A percentile compares a stretch with the other conserved stretches of the same genome.
Conservation (phyloP, 1,140 invertebrate genomes). For the Eciton burchellii region DNA sequence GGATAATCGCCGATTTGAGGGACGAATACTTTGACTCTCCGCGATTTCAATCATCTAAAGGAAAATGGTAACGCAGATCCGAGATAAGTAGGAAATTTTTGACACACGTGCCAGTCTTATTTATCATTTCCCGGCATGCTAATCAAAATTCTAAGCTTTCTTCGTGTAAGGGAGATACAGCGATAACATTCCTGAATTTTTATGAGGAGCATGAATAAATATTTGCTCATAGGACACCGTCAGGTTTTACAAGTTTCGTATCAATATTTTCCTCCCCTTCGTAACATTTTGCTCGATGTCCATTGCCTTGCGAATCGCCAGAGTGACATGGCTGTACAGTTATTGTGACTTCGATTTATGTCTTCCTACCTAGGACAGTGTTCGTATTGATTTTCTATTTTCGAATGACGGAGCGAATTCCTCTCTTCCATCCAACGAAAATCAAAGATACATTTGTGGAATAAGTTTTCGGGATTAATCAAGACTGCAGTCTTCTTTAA, state of each 20-base stretch:
- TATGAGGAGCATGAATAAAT: conserved; percentile 2
- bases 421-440: not conserved
- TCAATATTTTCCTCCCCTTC: not conserved
- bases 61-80: conserved; percentile 9
- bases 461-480: conserved; percentile 1
- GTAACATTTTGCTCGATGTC: conserved; percentile 20
- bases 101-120: not conserved
- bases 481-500: not conserved
- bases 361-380: not conserved
- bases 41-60: not conserved
- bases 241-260: conserved; percentile 13
- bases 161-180: not conserved
- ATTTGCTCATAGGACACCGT: not conserved
- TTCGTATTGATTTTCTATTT: conserved; percentile 2
- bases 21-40: not conserved
- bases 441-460: not conserved
- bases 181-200: not conserved
- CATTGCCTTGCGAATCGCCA: not conserved
- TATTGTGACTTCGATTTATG: conserved; percentile 2
- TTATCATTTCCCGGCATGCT: conserved; percentile 8
- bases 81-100: conserved; percentile 11
- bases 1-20: conserved; percentile 12
- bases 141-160: not conserved
- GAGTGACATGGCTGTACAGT: conserved; percentile 11
- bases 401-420: not conserved